Base-by-base conservation (phyloP, 2,888 invertebrate species). In the Apodemia duryi region DNA sequence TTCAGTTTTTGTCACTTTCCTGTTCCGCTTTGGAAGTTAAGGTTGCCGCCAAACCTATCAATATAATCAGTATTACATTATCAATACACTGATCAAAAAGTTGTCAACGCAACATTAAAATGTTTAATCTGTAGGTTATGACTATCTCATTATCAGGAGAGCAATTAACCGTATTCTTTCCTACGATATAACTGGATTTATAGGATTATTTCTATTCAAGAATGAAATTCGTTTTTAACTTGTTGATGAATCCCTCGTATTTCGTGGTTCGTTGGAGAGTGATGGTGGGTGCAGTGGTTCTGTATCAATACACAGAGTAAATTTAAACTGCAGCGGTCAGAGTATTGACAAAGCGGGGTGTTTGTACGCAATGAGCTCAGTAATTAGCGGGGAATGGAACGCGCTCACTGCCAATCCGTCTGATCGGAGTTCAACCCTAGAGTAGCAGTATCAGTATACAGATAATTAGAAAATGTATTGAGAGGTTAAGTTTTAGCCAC, bases 311-410 rank as follows among this genome's bases (percentile, higher is more conserved):
- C 71, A 70, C 69, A 66, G 69, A 69, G 69, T 70, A 68, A 65
- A 70, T 66, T 62, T 64, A 64, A 49, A 54, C 63, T 62, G 63
- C 65, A 64, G 67, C 64, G 65, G 49, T 69, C 60, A 51, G 67
- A 67, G 67, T 76, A 73, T 74, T 73, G 76, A 76, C 75, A 74
- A 73, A 75, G 75, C 72, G 72, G 68, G 69, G 71, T 73, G 74
- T 77, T 79, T 77, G 77, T 68, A 63, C 72, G 73, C 72, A 74
- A 77, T 77, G 77, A 76, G 75, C 71, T 74, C 70, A 71, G 74
- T 74, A 76, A 78, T 79, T 77, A 78, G 75, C 74, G 72, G 71
- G 71, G 72, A 74, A 77, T 76, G 75, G 74, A 72, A 70, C 72
- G 70, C 67, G 68, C 71, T 68, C 72, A 72, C 72, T 70, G 67